Conservation (phyloP, 1,140 invertebrate species). For the Tenebrio molitor region DNA sequence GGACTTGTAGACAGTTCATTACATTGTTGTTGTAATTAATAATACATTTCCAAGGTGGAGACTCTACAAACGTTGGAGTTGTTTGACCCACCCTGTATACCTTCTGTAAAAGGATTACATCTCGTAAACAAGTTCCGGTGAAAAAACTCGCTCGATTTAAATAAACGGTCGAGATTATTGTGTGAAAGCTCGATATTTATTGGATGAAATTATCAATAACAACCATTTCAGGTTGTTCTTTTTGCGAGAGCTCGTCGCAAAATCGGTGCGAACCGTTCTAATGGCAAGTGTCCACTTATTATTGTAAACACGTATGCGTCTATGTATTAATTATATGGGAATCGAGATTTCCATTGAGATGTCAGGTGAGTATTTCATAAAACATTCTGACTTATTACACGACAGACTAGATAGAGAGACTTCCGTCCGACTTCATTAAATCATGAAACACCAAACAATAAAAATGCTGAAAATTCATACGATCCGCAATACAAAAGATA, state of each 20-base stretch:
- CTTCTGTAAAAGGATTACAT: too few species aligned
- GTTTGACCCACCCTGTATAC: too few species aligned
- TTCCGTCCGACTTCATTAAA: conserved; percentile 32
- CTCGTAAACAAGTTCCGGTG: too few species aligned
- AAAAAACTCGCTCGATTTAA: too few species aligned
- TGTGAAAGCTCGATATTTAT: too few species aligned
- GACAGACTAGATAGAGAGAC: conserved; percentile 13
- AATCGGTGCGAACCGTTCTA: conserved; percentile 12
- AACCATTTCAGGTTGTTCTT: conserved; percentile 6
- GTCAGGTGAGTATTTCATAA: conserved; percentile 43
- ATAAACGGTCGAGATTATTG: too few species aligned
- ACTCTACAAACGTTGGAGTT: too few species aligned
- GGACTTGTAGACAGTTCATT: too few species aligned
- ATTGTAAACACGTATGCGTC: conserved; percentile 28
- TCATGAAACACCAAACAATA: conserved; percentile 30
- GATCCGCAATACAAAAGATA: conserved; percentile 1
- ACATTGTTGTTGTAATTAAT: too few species aligned
- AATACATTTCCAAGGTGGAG: too few species aligned
- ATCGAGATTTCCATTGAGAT: conserved; percentile 38
- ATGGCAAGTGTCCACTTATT: conserved; percentile 12
- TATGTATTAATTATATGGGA: conserved; percentile 35
- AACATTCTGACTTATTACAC: conserved; percentile 39
- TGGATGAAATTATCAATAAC: too few species aligned
- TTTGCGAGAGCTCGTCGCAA: neutral
- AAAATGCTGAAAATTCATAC: conserved; percentile 31